Percentiles rank a stretch among this genome's conserved stretches.
phyloP scores from a whole-genome alignment of 2,888 invertebrate genomes.

The Pseudococcus longispinus region DNA sequence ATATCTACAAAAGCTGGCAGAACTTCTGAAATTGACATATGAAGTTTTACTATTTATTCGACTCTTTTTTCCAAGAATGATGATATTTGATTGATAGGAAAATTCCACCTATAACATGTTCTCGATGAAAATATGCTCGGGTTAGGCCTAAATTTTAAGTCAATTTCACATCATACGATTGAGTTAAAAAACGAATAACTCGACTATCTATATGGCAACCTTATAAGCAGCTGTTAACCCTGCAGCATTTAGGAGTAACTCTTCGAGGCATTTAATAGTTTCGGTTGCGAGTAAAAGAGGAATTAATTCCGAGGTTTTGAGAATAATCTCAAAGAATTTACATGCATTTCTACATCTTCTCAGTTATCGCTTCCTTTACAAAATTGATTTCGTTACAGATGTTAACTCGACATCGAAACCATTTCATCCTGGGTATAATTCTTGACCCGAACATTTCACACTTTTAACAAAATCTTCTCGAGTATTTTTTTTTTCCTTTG shows the following conservation, averaged over 20 bases:
- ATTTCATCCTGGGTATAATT: no score
- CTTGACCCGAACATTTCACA: no score
- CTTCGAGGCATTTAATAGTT: not conserved
- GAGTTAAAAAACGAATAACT: not conserved
- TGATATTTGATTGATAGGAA: not conserved
- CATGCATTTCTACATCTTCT: no score
- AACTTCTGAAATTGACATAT: conserved; percentile 27
- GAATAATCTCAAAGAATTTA: not conserved
- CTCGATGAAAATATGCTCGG: not conserved
- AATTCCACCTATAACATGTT: conserved; percentile 2
- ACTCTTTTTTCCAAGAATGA: not conserved
- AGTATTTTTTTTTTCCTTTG: no score
- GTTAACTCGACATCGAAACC: no score
- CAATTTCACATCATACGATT: not conserved
- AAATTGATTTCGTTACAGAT: no score
- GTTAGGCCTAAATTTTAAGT: not conserved
- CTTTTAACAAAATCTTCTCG: no score
- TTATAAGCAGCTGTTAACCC: not conserved
- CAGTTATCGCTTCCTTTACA: no score
- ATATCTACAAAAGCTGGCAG: not conserved
- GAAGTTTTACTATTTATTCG: not conserved
- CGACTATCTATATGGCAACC: not conserved
- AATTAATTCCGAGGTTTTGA: not conserved
- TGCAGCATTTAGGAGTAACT: not conserved
- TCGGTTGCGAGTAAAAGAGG: not conserved